Evolutionary conservation across 2,888 invertebrate genomes (phyloP).

Genomic region (Seira sanloemensis): DNA sequence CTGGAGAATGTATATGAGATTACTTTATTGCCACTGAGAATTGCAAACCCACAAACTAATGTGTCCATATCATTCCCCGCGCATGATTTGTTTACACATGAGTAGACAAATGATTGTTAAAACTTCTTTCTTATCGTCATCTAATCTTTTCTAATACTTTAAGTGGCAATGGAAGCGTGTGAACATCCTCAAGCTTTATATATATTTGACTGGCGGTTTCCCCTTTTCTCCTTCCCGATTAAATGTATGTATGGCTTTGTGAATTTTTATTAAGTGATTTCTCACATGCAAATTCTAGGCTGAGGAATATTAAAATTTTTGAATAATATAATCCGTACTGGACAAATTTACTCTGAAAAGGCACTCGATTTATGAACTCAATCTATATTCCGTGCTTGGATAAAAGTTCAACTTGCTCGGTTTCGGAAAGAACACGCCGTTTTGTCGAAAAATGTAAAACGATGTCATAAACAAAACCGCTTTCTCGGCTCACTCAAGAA

Average conservation of each 20-base stretch:
- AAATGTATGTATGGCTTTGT: too few species aligned
- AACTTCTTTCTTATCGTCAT: slow-evolving; percentile 31
- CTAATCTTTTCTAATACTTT: not conserved
- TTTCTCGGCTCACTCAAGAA: not conserved
- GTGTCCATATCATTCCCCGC: not conserved
- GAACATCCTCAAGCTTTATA: not conserved
- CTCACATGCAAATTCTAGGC: too few species aligned
- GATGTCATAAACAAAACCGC: not conserved
- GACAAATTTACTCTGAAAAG: too few species aligned
- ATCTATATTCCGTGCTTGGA: too few species aligned
- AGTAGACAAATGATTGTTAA: slow-evolving; percentile 59
- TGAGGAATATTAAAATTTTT: too few species aligned
- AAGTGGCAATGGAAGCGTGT: not conserved
- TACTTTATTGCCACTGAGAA: slow-evolving; percentile 18
- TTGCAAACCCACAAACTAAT: not conserved
- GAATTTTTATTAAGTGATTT: too few species aligned
- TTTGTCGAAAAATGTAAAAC: not conserved
- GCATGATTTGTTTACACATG: slow-evolving; percentile 57
- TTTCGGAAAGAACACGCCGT: too few species aligned
- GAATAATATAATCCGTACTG: too few species aligned
- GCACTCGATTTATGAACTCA: too few species aligned
- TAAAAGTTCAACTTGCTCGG: too few species aligned
- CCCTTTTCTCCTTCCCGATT: not conserved
- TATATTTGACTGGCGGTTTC: not conserved
- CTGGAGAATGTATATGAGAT: not conserved